Conservation (phyloP, 2,113 vertebrate genomes). For the Tragulus kanchil region DNA sequence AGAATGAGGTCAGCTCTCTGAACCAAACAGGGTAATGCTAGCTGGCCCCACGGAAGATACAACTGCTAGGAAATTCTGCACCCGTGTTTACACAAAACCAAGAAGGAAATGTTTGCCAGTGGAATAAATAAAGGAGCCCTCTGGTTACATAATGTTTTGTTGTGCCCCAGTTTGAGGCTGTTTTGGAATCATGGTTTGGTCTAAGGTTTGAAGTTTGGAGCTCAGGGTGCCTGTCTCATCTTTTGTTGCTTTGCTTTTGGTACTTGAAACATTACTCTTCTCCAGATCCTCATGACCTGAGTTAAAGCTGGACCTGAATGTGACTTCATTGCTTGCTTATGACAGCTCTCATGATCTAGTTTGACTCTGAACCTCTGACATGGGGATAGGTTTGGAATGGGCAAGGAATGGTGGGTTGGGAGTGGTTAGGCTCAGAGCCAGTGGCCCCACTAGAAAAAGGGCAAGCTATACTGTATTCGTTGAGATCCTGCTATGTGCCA, state of each 20-base stretch:
- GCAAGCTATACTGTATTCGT: not conserved
- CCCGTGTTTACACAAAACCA: constrained; percentile 77
- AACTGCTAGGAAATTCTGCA: constrained; percentile 77
- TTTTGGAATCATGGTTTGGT: constrained; percentile 68
- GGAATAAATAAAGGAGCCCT: constrained; percentile 79
- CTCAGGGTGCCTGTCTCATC: constrained; percentile 25
- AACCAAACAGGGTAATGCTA: constrained; percentile 77
- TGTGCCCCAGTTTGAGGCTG: constrained; percentile 69
- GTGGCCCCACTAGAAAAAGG: not conserved
- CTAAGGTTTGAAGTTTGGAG: constrained; percentile 64
- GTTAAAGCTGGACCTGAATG: constrained; percentile 45
- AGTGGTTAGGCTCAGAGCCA: not conserved
- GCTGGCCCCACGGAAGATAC: constrained; percentile 68
- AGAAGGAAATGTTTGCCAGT: constrained; percentile 76
- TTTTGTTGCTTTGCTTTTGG: constrained; percentile 68
- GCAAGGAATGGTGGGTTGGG: not conserved
- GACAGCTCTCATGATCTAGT: not conserved
- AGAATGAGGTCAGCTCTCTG: constrained; percentile 69
- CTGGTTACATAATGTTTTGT: constrained; percentile 73
- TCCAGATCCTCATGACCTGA: constrained; percentile 11
- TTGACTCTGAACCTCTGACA: not conserved
- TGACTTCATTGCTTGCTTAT: constrained; percentile 31
- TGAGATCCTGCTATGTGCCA: not conserved
- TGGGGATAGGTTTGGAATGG: not conserved
- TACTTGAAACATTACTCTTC: constrained; percentile 31